Percentiles rank a stretch among this genome's conserved stretches.
Evolutionary conservation across 2,797 vertebrate genomes (phyloP).

Genomic region (Hoplostethus atlanticus): DNA sequence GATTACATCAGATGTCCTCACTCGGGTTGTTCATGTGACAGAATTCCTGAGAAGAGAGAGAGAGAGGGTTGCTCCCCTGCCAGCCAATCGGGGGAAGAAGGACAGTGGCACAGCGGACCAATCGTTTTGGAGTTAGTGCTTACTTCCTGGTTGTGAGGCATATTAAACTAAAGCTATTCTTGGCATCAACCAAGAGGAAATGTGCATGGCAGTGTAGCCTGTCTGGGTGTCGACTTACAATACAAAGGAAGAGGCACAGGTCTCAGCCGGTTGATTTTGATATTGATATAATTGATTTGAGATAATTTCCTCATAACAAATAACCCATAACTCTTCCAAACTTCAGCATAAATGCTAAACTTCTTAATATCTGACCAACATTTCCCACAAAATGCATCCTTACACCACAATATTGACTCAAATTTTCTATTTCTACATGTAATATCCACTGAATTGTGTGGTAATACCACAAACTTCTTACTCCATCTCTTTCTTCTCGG

Average conservation of each 20-base stretch:
- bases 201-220: constrained; percentile 10
- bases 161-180: constrained; percentile 42
- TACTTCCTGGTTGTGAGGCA: constrained; percentile 39
- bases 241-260: background rate
- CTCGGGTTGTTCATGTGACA: constrained; percentile 58
- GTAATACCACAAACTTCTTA: too few species aligned
- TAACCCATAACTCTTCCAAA: background rate
- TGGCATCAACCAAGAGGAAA: constrained; percentile 29
- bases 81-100: constrained; percentile 63
- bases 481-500: constrained; percentile 81
- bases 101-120: constrained; percentile 51
- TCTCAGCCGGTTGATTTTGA: background rate
- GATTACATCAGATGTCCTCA: constrained; percentile 33
- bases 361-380: background rate
- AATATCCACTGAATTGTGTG: background rate
- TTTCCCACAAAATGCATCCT: background rate
- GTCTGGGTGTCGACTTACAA: background rate
- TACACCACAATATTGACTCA: background rate
- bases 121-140: constrained; percentile 40
- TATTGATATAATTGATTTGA: background rate
- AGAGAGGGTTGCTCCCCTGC: constrained; percentile 38
- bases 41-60: constrained; percentile 55
- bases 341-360: background rate
- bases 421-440: background rate
- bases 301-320: background rate